A percentile compares a stretch with the other conserved stretches of the same genome.
These are phyloP conservation scores for Meloidogyne hapla DNA, from an alignment of 1,140 invertebrate species.

Conservation along the genomic window DNA sequence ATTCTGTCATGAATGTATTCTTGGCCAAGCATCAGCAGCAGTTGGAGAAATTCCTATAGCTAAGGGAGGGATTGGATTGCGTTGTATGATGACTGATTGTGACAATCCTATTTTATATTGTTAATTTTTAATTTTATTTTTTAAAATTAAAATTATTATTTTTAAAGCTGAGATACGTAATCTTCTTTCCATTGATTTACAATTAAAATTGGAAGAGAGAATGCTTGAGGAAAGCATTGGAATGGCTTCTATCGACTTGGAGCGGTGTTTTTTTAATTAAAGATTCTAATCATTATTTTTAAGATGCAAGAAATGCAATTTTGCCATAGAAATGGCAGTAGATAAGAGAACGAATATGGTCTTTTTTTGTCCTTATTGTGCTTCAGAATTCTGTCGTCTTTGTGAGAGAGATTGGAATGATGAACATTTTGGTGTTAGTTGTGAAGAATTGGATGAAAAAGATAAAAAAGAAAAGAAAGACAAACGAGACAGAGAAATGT, in stretches of 20 bases:
- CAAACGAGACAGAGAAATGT: neutral
- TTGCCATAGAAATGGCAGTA: slow-evolving; percentile 26
- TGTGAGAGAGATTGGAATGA: slow-evolving; percentile 33
- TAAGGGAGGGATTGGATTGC: slow-evolving; percentile 36
- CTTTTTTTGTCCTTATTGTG: slow-evolving; percentile 27
- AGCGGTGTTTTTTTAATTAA: neutral
- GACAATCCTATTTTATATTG: slow-evolving; percentile 43
- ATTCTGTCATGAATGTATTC: slow-evolving; percentile 33
- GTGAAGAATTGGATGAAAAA: slow-evolving; percentile 20
- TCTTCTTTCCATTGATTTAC: slow-evolving; percentile 28
- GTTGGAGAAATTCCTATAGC: slow-evolving; percentile 34
- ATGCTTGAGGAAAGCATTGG: slow-evolving; percentile 41
- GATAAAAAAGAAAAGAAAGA: neutral
- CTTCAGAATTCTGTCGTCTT: slow-evolving; percentile 22
- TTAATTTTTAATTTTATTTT: slow-evolving; percentile 9
- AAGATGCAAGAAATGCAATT: slow-evolving; percentile 33
- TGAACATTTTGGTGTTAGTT: slow-evolving; percentile 35
- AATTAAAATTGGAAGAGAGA: slow-evolving; percentile 34
- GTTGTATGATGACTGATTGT: slow-evolving; percentile 35
- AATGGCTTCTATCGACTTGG: neutral
- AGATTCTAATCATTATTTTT: neutral
- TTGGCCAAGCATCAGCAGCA: slow-evolving; percentile 27
- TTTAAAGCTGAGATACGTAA: slow-evolving; percentile 38
- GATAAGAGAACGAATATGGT: slow-evolving; percentile 30
- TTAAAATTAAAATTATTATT: neutral